A percentile compares a stretch with the other conserved stretches of the same genome.
These are phyloP conservation scores for Tragulus kanchil DNA, from an alignment of 2,113 vertebrate species.

Conservation along the genomic window DNA sequence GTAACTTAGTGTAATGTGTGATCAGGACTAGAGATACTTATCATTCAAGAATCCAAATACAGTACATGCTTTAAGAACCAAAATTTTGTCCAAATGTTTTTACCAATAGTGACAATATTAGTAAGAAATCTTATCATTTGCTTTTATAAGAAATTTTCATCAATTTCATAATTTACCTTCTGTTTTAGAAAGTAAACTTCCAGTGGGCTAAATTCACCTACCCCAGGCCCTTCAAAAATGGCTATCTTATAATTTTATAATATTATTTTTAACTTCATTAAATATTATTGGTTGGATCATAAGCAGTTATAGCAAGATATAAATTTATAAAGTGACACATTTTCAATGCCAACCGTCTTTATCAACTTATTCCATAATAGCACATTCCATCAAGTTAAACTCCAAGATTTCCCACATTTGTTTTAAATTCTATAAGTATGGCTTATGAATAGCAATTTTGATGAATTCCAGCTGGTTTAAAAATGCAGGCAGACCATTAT, in stretches of 20 bases:
- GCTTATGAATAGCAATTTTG: conserved; percentile 79
- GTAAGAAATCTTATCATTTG: conserved; percentile 15
- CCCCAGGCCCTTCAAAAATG: conserved; percentile 31
- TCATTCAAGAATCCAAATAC: not conserved
- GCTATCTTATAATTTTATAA: conserved; percentile 30
- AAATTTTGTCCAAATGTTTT: not conserved
- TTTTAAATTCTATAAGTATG: conserved; percentile 82
- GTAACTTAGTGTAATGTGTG: not conserved
- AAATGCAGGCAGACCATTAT: conserved; percentile 60
- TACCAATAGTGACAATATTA: not conserved
- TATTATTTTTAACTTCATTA: conserved; percentile 72
- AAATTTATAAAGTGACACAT: conserved; percentile 76
- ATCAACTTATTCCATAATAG: conserved; percentile 71
- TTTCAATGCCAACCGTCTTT: conserved; percentile 69
- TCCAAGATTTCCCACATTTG: conserved; percentile 82
- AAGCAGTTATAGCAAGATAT: conserved; percentile 58
- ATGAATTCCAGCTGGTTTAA: conserved; percentile 82
- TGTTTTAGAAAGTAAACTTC: not conserved
- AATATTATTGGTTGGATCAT: conserved; percentile 61
- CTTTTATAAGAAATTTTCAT: conserved; percentile 12
- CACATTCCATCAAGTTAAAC: conserved; percentile 77
- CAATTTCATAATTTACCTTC: conserved; percentile 26
- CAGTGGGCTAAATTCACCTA: not conserved
- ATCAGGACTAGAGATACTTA: not conserved
- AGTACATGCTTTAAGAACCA: not conserved